These are phyloP conservation scores for Labeo calbasu DNA, from an alignment of 2,797 vertebrate genomes.

Conservation along the genomic window DNA sequence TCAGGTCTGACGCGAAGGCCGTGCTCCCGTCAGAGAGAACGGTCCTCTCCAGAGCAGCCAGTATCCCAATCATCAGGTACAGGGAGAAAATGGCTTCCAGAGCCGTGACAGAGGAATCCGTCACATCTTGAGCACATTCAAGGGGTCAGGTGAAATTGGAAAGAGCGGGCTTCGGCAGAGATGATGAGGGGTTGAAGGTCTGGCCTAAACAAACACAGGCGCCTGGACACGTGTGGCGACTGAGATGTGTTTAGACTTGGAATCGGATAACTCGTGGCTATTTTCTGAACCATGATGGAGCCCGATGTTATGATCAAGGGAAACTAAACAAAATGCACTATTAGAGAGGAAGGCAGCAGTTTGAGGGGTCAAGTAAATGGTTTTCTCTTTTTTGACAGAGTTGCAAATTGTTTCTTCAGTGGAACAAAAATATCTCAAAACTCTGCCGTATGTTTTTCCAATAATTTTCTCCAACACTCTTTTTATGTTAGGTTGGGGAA, in stretches of 20 bases:
- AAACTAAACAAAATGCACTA: background rate
- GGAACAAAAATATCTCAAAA: background rate
- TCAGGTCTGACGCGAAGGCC: constrained; percentile 77
- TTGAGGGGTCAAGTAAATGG: background rate
- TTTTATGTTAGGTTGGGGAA: background rate
- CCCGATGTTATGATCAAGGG: constrained; percentile 23
- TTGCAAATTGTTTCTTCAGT: constrained; percentile 10
- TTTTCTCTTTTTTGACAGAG: background rate
- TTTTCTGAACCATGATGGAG: background rate
- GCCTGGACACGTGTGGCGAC: constrained; percentile 61
- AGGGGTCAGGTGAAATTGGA: constrained; percentile 75
- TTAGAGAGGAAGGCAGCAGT: constrained; percentile 15
- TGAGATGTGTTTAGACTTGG: constrained; percentile 29
- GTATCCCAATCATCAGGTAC: constrained; percentile 58
- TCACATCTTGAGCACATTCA: constrained; percentile 69
- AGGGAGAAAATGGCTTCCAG: constrained; percentile 85
- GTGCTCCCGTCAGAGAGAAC: constrained; percentile 60
- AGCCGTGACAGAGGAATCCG: constrained; percentile 71
- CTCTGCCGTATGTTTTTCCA: background rate
- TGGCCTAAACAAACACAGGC: constrained; percentile 73
- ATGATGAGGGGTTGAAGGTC: constrained; percentile 63
- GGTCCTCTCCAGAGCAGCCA: constrained; percentile 71
- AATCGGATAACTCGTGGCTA: constrained; percentile 1
- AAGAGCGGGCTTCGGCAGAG: constrained; percentile 54
- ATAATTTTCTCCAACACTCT: background rate